Evolutionary conservation across 2,797 vertebrate species (phyloP).

Genomic region (Microhierax caerulescens): DNA sequence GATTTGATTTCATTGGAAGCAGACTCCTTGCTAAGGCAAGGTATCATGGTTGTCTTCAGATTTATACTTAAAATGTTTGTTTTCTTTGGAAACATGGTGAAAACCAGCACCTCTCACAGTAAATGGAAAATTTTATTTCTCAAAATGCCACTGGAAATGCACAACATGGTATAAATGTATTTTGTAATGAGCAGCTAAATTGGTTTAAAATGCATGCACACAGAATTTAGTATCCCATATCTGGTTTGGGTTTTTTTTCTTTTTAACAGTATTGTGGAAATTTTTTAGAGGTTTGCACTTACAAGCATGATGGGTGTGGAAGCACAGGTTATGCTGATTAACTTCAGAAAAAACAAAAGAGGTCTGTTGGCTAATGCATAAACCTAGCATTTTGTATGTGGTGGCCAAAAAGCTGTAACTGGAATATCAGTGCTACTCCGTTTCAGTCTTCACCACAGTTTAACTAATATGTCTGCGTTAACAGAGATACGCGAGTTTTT

Average conservation of each 20-base stretch:
- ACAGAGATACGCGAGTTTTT: background rate
- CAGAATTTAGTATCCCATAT: conserved; percentile 6
- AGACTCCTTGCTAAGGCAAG: conserved; percentile 45
- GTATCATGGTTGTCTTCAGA: conserved; percentile 38
- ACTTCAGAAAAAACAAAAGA: background rate
- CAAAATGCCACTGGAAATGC: conserved; percentile 60
- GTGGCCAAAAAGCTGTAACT: background rate
- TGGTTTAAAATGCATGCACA: conserved; percentile 29
- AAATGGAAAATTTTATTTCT: conserved; percentile 54
- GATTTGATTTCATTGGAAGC: conserved; percentile 52
- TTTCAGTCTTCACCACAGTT: background rate
- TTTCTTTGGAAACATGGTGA: conserved; percentile 44
- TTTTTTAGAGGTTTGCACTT: conserved; percentile 23
- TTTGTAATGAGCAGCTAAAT: conserved; percentile 45
- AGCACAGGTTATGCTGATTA: background rate
- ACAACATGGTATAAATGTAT: conserved; percentile 39
- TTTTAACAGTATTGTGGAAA: conserved; percentile 1
- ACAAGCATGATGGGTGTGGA: background rate
- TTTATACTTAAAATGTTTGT: conserved; percentile 57
- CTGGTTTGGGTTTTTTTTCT: background rate
- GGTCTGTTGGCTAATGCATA: background rate
- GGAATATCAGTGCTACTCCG: background rate
- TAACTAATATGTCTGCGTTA: background rate
- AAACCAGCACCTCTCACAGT: conserved; percentile 50
- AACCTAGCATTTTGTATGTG: background rate